Evolutionary conservation across 2,113 vertebrate species (phyloP), one percentile per base, ranked within the genome.

Genomic region (Himantopus leucocephalus): DNA sequence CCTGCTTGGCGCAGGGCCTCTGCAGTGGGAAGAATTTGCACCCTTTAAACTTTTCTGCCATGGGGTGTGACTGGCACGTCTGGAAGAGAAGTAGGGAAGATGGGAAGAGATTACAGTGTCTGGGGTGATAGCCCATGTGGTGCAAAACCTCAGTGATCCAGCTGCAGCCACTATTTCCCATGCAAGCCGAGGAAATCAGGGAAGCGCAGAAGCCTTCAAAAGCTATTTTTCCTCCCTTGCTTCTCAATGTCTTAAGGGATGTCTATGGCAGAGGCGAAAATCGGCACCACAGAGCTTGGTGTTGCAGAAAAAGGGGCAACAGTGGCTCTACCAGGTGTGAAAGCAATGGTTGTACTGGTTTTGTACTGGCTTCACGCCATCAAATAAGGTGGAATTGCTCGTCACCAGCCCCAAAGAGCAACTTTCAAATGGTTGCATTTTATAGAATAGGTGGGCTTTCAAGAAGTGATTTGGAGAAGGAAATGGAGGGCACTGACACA

Each of bases 401-500:
- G 70, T 79, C 0, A 2, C n/a, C 58, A 87, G 62, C 26, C 58
- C 50, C 35, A 64, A 76, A 14, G 45, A 91, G 29, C 52, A 87
- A 35, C 53, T 85, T 80, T 48, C 52, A 92, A 86, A 91, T 85
- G 72, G 48, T 19, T 92, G 63, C 84, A 55, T 89, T 97, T 90
- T 92, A 60, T 76, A n/a, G 82, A 93, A 80, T 77, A 95, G 91
- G 83, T 91, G 53, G 74, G 58, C 66, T 94, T 95, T 94, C 92
- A 94, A 97, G 70, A 76, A 90, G 94, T 89, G 91, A 92, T 97
- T 94, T 92, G 91, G 92, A 97, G 89, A 95, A 97, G 96, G 94
- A 97, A 97, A 95, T 95, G 92, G 95, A 94, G 96, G 92, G 92
- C 92, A 94, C 37, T 94, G 96, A 97, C 96, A 96, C 86, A 95